Conservation (phyloP, 2,113 vertebrate species). For the Pristiophorus japonicus region DNA sequence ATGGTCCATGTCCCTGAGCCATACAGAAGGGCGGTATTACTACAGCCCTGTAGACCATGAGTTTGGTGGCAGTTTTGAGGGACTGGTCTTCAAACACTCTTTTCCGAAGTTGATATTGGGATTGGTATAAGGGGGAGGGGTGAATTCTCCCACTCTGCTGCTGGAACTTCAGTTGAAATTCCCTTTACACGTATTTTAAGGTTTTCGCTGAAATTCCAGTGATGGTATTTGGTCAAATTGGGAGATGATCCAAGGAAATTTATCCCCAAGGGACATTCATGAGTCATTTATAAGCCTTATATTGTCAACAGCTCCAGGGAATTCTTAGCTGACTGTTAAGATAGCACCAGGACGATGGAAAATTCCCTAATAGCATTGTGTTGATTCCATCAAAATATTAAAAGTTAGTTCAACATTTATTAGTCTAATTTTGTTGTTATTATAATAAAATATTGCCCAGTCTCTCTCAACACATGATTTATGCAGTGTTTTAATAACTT, state of each 20-base stretch:
- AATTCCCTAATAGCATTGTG: background rate
- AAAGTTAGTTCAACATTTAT: background rate
- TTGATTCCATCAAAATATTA: background rate
- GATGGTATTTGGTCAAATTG: background rate
- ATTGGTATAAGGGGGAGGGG: background rate
- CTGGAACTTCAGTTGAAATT: no score
- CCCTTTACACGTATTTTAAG: background rate
- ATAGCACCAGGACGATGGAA: background rate
- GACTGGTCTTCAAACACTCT: no score
- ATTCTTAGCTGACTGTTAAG: no score
- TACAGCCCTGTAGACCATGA: no score
- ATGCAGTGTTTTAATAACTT: background rate
- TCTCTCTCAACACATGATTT: background rate
- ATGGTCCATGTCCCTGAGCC: no score
- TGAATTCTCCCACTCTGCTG: background rate
- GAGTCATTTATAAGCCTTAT: background rate
- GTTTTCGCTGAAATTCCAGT: background rate
- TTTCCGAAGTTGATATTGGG: no score
- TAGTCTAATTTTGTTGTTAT: background rate
- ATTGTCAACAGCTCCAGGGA: no score
- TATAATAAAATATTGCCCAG: background rate
- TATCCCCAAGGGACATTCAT: background rate
- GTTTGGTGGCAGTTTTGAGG: no score
- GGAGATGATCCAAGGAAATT: background rate
- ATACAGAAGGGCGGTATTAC: no score